phyloP scores from a whole-genome alignment of 2,888 invertebrate species.

The Tiliacea aurago region DNA sequence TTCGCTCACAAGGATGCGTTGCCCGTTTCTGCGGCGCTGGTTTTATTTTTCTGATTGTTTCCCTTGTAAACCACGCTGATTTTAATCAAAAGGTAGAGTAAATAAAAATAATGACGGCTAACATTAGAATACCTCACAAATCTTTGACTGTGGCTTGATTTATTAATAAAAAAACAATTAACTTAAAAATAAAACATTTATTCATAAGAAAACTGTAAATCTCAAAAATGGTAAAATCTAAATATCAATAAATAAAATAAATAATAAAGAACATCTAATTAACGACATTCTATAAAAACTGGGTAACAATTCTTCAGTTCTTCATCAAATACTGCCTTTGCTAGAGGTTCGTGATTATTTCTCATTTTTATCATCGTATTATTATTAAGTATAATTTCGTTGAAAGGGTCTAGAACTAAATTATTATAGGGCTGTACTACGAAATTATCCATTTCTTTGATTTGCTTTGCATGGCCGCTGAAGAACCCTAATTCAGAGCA shows the following conservation, averaged over 20 bases:
- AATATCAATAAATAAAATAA: constrained; percentile 59
- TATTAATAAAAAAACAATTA: neutral
- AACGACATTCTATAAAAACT: constrained; percentile 88
- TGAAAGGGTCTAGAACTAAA: constrained; percentile 79
- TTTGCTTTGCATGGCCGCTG: constrained; percentile 88
- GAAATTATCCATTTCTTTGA: constrained; percentile 71
- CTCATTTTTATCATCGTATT: constrained; percentile 82
- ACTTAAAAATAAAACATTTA: constrained; percentile 31
- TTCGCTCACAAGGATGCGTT: constrained; percentile 6
- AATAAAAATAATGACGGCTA: neutral
- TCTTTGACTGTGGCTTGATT: neutral
- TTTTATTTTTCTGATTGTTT: neutral
- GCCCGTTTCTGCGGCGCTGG: neutral
- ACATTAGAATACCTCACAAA: neutral
- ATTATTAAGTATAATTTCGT: constrained; percentile 82
- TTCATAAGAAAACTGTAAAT: constrained; percentile 26
- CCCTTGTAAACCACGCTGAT: neutral
- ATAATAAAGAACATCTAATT: constrained; percentile 42
- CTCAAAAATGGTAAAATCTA: neutral
- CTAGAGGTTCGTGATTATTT: constrained; percentile 81
- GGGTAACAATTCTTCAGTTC: constrained; percentile 81
- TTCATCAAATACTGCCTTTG: constrained; percentile 75
- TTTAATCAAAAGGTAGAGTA: neutral
- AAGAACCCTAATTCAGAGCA: constrained; percentile 92
- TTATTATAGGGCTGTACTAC: constrained; percentile 75